phyloP scores from a whole-genome alignment of 2,797 vertebrate genomes.

The Trachurus trachurus region DNA sequence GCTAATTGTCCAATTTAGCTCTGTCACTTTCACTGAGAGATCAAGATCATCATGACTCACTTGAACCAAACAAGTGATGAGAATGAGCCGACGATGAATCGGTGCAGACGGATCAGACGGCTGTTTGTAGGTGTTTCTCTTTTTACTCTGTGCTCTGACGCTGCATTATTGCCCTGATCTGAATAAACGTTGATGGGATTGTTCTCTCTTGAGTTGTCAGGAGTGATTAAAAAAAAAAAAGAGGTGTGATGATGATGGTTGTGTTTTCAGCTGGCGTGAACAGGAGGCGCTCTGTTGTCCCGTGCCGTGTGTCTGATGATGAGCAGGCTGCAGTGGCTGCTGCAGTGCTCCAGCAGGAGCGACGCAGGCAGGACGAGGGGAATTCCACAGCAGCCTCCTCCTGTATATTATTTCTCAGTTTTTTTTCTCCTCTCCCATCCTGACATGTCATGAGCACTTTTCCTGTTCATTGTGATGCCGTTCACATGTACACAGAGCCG shows the following conservation, averaged over 20 bases:
- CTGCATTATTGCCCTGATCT: conserved; percentile 26
- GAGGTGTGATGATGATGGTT: background rate
- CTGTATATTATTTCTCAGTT: conserved; percentile 29
- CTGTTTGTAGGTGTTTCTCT: conserved; percentile 4
- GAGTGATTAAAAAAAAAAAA: background rate
- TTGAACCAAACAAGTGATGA: conserved; percentile 16
- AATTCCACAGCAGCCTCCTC: conserved; percentile 33
- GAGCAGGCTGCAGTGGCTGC: conserved; percentile 36
- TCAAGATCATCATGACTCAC: background rate
- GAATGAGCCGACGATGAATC: conserved; percentile 12
- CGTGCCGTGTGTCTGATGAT: conserved; percentile 15
- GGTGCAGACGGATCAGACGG: background rate
- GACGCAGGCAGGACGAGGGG: background rate
- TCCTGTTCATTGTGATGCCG: background rate
- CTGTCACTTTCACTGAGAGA: background rate
- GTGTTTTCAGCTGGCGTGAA: conserved; percentile 28
- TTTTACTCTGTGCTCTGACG: conserved; percentile 2
- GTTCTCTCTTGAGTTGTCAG: conserved; percentile 29
- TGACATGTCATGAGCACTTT: background rate
- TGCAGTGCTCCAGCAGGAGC: conserved; percentile 20
- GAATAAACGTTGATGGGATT: conserved; percentile 25
- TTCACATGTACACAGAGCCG: background rate
- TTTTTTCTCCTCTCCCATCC: conserved; percentile 14
- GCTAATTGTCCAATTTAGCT: background rate
- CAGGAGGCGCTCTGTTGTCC: background rate